Conservation (phyloP, 2,113 vertebrate genomes). For the Dissostichus mawsoni region DNA sequence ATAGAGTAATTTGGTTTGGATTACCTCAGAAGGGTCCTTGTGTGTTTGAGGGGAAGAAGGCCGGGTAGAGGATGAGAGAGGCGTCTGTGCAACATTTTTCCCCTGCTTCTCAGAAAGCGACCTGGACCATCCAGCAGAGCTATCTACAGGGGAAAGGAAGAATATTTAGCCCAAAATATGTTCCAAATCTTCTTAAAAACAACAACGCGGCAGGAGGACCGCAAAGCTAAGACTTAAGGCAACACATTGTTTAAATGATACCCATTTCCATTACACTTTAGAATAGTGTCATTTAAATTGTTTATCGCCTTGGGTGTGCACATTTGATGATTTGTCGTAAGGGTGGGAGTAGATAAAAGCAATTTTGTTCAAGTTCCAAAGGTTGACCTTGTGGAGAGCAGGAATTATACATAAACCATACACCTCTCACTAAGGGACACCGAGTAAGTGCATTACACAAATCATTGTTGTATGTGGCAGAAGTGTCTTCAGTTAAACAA, state of each 20-base stretch:
- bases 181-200: neutral
- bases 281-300: neutral
- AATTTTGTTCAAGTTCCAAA: neutral
- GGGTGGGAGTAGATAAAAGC: neutral
- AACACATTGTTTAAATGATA: neutral
- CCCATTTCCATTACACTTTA: no score
- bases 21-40: constrained; percentile 2
- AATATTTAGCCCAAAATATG: neutral
- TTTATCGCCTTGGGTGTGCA: neutral
- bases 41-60: neutral
- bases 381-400: neutral
- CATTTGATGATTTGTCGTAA: neutral
- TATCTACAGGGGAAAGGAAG: neutral
- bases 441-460: no score
- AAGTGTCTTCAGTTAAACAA: no score
- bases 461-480: no score
- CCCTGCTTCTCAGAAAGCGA: constrained; percentile 1
- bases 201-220: neutral
- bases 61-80: neutral
- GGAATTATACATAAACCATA: no score
- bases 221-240: neutral
- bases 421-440: no score
- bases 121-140: neutral
- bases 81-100: neutral
- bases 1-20: neutral